Percentiles rank a stretch among this genome's conserved stretches.
phyloP scores from a whole-genome alignment of 2,888 invertebrate species.

The Callimorpha dominula region DNA sequence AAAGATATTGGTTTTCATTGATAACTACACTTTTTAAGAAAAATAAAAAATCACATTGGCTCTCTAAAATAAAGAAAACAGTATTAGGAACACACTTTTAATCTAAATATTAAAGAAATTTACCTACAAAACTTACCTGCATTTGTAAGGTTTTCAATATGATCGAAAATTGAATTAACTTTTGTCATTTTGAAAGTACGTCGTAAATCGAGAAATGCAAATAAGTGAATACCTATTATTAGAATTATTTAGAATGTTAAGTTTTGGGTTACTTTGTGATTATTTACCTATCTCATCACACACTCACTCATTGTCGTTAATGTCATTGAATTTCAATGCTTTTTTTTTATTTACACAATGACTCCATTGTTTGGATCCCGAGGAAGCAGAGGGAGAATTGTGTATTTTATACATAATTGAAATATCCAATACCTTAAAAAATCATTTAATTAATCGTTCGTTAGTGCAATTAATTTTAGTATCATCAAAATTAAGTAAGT shows the following conservation, averaged over 20 bases:
- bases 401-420: too few species aligned
- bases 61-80: conserved; percentile 62
- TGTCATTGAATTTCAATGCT: too few species aligned
- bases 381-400: too few species aligned
- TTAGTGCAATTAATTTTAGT: too few species aligned
- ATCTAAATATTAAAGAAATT: neutral
- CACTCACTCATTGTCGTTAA: too few species aligned
- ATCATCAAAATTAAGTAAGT: too few species aligned
- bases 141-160: conserved; percentile 16
- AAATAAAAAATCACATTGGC: conserved; percentile 60
- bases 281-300: too few species aligned
- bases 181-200: conserved; percentile 14
- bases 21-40: conserved; percentile 39
- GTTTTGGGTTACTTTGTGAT: too few species aligned
- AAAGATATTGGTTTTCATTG: conserved; percentile 30
- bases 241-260: neutral
- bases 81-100: conserved; percentile 8
- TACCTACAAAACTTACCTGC: conserved; percentile 8
- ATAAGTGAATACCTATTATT: neutral
- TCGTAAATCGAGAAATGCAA: conserved; percentile 50
- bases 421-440: too few species aligned
- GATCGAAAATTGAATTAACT: conserved; percentile 14
- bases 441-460: too few species aligned
- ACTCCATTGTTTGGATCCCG: too few species aligned
- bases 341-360: too few species aligned